Evolutionary conservation across 2,113 vertebrate species (phyloP).

Genomic region (Laticauda colubrina): DNA sequence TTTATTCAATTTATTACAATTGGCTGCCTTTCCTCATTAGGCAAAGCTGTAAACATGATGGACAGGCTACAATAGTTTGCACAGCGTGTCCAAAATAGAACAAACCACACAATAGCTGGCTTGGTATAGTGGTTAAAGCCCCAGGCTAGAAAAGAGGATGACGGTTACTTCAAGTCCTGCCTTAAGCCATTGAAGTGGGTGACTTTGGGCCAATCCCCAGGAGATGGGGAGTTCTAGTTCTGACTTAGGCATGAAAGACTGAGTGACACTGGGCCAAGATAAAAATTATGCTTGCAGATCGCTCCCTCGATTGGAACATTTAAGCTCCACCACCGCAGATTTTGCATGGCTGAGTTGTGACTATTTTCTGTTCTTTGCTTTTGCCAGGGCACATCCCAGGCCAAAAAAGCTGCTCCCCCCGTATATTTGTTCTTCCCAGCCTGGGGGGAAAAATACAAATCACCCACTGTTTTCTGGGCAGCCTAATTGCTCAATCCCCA

Average conservation of each 20-base stretch:
- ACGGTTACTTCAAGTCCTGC: neutral
- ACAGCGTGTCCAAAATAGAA: neutral
- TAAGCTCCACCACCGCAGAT: neutral
- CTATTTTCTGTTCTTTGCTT: neutral
- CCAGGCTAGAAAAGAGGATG: too few species aligned
- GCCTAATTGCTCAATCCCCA: conserved; percentile 8
- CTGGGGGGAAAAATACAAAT: neutral
- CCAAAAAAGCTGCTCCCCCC: neutral
- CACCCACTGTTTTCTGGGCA: conserved; percentile 1
- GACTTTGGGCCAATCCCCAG: too few species aligned
- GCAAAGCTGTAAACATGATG: neutral
- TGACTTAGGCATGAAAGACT: too few species aligned
- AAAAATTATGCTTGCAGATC: neutral
- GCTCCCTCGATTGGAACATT: neutral
- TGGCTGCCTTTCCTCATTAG: neutral
- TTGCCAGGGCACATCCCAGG: neutral
- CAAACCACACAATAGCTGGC: neutral
- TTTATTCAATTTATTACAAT: neutral
- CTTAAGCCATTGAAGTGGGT: too few species aligned
- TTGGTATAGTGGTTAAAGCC: too few species aligned
- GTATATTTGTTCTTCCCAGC: neutral
- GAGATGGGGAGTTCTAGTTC: too few species aligned
- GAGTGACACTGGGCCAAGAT: neutral
- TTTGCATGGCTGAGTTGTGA: neutral
- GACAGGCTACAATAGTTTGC: neutral